Conservation (phyloP, 2,113 vertebrate genomes). For the Gobiocypris rarus region DNA sequence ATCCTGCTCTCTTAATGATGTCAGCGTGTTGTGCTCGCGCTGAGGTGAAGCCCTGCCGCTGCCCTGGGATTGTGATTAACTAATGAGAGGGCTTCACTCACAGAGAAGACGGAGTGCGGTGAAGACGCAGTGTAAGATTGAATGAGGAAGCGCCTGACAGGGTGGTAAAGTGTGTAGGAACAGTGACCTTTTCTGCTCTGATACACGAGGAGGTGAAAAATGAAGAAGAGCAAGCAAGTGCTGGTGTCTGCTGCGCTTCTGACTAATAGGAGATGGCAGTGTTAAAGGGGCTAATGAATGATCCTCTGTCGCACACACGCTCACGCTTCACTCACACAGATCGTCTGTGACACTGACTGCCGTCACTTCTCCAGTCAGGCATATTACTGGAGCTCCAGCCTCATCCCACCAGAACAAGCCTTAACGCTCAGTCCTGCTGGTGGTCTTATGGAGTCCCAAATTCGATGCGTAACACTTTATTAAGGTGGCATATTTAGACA, state of each 20-base stretch:
- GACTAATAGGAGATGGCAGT: conserved; percentile 13
- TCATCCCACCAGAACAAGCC: neutral
- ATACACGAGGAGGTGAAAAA: conserved; percentile 32
- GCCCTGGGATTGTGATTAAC: neutral
- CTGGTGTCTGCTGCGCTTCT: conserved; percentile 28
- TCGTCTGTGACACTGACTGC: conserved; percentile 5
- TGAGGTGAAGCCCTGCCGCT: neutral
- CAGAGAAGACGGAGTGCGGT: neutral
- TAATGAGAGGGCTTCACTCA: conserved; percentile 4
- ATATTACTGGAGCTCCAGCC: neutral
- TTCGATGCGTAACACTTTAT: too few species aligned
- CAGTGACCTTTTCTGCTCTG: conserved; percentile 24
- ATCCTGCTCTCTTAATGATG: conserved; percentile 22
- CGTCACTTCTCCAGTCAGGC: neutral
- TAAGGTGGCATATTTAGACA: too few species aligned
- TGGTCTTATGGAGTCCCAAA: too few species aligned
- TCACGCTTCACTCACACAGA: neutral
- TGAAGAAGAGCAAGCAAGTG: conserved; percentile 17
- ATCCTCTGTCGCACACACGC: conserved; percentile 1
- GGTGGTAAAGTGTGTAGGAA: neutral
- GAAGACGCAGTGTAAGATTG: neutral
- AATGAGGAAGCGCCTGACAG: neutral
- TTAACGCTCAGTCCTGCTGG: too few species aligned
- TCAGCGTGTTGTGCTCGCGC: neutral
- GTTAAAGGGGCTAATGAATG: conserved; percentile 44